Evolutionary conservation across 2,113 vertebrate species (phyloP), one percentile per base, ranked within the genome.

Genomic region (Grammomys surdaster): DNA sequence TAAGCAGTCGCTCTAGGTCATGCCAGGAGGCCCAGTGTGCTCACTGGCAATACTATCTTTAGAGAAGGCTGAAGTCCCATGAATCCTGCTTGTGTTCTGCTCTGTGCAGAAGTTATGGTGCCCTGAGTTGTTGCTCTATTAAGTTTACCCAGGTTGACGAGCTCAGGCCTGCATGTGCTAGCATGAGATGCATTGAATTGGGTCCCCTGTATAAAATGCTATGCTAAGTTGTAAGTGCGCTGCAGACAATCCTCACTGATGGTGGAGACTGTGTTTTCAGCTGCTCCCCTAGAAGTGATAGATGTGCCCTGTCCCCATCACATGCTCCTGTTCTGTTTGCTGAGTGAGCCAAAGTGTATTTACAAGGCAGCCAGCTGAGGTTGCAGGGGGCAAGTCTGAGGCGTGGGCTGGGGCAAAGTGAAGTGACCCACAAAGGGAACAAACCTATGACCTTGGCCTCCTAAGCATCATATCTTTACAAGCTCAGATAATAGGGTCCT

Each of bases 381-480:
- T 77, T 48, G 56, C 40, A 26, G 65, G 88, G 87, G 82, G 65
- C 76, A 90, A 51, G 86, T 78, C 88, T 78, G 36, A 90, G 78
- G 88, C 92, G 95, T 88, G 94, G 81, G 96, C 94, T 86, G 95
- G 92, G 95, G 92, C 81, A 76, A 87, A 96, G 56, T 9, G 58
- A 96, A 94, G 51, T 95, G 97, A 97, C 54, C 92, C 87, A 0
- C 33, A n/a, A n/a, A 91, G 51, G 56, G 92, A 96, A 43, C 67
- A 95, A 91, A 89, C 51, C 94, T 96, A 65, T 78, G 95, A 95
- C 95, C 95, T 88, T 96, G 95, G 89, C 86, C 92, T 96, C 56
- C 72, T 75, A 28, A 96, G 46, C 60, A 12, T 65, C 40, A 1
- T 80, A 24, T 90, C 54, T 46, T 89, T 88, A 76, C n/a, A 96